These are phyloP conservation scores for Enteromius unitaeniatus DNA, from an alignment of 2,797 vertebrate species.

Conservation along the genomic window DNA sequence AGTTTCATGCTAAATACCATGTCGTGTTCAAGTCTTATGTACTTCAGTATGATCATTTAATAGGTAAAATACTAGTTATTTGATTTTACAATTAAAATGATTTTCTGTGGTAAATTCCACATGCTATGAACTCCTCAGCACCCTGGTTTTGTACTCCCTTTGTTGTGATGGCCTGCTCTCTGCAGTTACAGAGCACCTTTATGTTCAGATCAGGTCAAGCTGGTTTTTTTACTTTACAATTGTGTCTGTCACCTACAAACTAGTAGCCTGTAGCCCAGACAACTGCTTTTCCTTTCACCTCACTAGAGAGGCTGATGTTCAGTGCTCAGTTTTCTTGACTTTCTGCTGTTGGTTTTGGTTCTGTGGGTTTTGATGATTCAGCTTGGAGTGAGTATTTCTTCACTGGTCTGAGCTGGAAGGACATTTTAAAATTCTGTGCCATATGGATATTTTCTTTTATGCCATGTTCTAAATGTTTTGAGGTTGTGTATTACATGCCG, in stretches of 20 bases:
- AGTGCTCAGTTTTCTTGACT: constrained; percentile 6
- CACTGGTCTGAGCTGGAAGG: neutral
- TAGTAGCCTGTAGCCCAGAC: neutral
- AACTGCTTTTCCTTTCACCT: neutral
- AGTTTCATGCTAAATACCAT: neutral
- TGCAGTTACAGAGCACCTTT: neutral
- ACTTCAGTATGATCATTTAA: neutral
- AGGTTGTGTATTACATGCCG: neutral
- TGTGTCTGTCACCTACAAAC: too few species aligned
- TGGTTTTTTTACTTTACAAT: constrained; percentile 15
- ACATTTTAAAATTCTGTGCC: neutral
- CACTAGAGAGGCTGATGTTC: neutral
- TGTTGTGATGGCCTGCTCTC: neutral
- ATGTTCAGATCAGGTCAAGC: constrained; percentile 43
- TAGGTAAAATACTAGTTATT: neutral
- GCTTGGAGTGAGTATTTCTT: constrained; percentile 8
- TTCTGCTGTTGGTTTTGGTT: constrained; percentile 25
- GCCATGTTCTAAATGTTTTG: neutral
- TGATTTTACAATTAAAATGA: neutral
- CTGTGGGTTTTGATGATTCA: neutral
- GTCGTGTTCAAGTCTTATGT: neutral
- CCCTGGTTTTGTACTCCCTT: neutral
- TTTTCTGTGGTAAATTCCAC: neutral
- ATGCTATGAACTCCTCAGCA: neutral
- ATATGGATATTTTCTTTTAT: neutral